Base-by-base conservation (phyloP, 1,140 invertebrate species). In the Agraylea sexmaculata region DNA sequence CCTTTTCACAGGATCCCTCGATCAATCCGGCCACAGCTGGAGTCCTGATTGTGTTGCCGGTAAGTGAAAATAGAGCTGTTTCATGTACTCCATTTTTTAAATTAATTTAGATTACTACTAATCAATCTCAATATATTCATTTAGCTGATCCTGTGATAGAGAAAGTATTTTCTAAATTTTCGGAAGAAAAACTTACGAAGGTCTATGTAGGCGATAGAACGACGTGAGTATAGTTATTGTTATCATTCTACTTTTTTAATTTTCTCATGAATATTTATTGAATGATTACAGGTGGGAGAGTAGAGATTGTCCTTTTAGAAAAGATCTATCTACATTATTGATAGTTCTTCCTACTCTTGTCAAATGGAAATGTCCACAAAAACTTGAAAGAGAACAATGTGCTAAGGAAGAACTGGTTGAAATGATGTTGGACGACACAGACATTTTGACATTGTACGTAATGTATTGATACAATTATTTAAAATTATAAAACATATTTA, bases 261-360 rank as follows among this genome's bases (percentile, higher is more conserved):
- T n/a, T n/a, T 32, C 25, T 31, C 17, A 45, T 12, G 22, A 11
- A n/a, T n/a, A n/a, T n/a, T n/a, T n/a, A n/a, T n/a, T n/a, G n/a
- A n/a, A n/a, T n/a, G n/a, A n/a, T n/a, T 68, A 36, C 52, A 83
- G 82, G 40, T 84, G 83, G 82, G 83, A 83, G 59, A 70, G 84
- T 58, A 60, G 59, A 33, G 71, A 76, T 7, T 82, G 78, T 55
- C 73, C 79, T 19, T 87, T 86, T 53, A 69, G 82, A 35, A 81
- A 74, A 32, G 74, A 85, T 55, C 51, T 62, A 30, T 70, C 71
- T 28, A 74, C 74, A 1, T 73, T 71, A 49, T 56, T 87, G 28
- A 71, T 77, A 46, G 77, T 80, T 13, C 63, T 87, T 29, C 83
- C 83, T 1, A 86, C 83, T 1, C 54, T 87, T 10, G 59, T 77